These are phyloP conservation scores for Poeciliopsis presidionis DNA, from an alignment of 2,797 vertebrate genomes.

Conservation along the genomic window DNA sequence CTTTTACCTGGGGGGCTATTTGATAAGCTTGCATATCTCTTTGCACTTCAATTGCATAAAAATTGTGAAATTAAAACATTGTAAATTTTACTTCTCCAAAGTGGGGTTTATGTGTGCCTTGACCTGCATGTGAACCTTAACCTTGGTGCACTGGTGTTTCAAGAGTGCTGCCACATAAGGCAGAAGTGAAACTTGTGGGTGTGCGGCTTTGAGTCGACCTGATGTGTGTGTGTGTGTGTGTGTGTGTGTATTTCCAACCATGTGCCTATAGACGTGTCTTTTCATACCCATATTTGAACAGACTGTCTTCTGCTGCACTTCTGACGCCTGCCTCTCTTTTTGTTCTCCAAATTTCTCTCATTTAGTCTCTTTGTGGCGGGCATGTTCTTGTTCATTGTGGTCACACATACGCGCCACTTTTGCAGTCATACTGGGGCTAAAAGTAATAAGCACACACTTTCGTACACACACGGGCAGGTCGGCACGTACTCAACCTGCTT, in stretches of 20 bases:
- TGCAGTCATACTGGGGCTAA: slow-evolving; percentile 43
- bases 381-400: slow-evolving; percentile 68
- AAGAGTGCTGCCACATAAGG: slow-evolving; percentile 80
- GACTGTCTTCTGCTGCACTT: slow-evolving; percentile 70
- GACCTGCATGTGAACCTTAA: slow-evolving; percentile 81
- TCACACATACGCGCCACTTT: slow-evolving; percentile 49
- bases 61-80: slow-evolving; percentile 2
- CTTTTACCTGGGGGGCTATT: neutral
- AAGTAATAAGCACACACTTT: slow-evolving; percentile 53
- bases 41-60: neutral
- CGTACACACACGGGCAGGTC: slow-evolving; percentile 61
- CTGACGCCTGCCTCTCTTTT: slow-evolving; percentile 66
- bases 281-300: slow-evolving; percentile 68
- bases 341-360: slow-evolving; percentile 70
- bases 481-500: slow-evolving; percentile 72
- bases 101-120: slow-evolving; percentile 45
- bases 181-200: slow-evolving; percentile 86
- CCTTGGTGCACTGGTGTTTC: slow-evolving; percentile 72
- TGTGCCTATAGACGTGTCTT: slow-evolving; percentile 54
- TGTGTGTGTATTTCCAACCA: slow-evolving; percentile 62
- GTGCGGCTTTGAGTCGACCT: slow-evolving; percentile 75
- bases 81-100: neutral
- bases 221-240: slow-evolving; percentile 57
- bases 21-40: neutral
- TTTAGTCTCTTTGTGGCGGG: slow-evolving; percentile 75